Evolutionary conservation across 2,888 invertebrate genomes (phyloP), one percentile per base, ranked within the genome.

Genomic region (Mimachlamys varia): DNA sequence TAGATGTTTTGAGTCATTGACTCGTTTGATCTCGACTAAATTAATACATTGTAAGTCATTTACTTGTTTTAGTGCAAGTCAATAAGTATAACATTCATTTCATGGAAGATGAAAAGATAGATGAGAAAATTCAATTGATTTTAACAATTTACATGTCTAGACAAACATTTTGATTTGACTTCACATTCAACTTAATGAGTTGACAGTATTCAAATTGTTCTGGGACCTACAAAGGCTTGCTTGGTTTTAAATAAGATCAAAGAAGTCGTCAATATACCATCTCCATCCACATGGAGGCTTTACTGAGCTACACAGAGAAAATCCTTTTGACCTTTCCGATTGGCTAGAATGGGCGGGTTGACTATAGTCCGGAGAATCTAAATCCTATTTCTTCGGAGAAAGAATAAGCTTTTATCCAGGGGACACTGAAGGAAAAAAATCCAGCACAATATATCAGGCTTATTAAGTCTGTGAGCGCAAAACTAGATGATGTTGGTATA

Each of bases 401-500:
- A 76, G 76, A 76, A 76, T 76, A 76, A 33, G 33, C 76, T 76
- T 76, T 76, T 76, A 76, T 76, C 76, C 27, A 33, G 13, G 76
- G 76, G 76, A 76, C 76, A 76, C 33, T 12, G 76, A 76, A 27
- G 76, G 2, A 76, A 76, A 76, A 76, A 76, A 76, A 76, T 76
- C 76, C 27, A 33, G 12, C 7, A 76, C 76, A 33, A 33, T 76
- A 33, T 76, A 76, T 27, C 76, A 76, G 33, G 76, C 27, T 76
- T 76, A 76, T 76, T 76, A 76, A 76, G 76, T 76, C 76, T 76
- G 53, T 53, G 76, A 76, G 27, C 33, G 33, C 76, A 76, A 27
- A 76, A 76, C 76, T 76, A 76, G 76, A 76, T 76, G 76, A 76
- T 76, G 76, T 76, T 76, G 76, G 76, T 76, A 76, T 76, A 76